phyloP scores from a whole-genome alignment of 2,797 vertebrate genomes.

The Trematocara caparti region DNA sequence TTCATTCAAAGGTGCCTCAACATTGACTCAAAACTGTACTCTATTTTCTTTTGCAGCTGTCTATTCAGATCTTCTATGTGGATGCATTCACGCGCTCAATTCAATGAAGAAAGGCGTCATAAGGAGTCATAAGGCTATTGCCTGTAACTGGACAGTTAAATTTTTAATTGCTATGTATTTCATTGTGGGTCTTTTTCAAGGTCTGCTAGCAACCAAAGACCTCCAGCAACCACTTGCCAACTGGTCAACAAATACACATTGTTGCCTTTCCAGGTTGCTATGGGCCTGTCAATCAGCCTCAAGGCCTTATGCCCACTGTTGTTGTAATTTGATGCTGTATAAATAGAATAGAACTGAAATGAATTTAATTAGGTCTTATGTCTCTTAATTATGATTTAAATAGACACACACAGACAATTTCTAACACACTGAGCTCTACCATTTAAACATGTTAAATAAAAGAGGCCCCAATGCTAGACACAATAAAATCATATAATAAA shows the following conservation, averaged over 20 bases:
- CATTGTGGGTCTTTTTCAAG: background rate
- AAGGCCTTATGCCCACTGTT: background rate
- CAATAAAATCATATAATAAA: background rate
- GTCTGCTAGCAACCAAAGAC: background rate
- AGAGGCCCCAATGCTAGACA: background rate
- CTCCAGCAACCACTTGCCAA: background rate
- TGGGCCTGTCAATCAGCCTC: background rate
- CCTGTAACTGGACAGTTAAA: background rate
- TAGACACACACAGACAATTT: background rate
- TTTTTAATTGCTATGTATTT: background rate
- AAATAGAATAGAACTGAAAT: background rate
- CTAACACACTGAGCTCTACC: background rate
- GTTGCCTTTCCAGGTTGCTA: background rate
- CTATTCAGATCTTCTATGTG: background rate
- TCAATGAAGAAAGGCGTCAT: background rate
- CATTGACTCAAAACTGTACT: background rate
- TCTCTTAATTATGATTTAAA: background rate
- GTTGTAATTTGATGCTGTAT: background rate
- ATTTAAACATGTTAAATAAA: background rate
- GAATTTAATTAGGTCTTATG: background rate
- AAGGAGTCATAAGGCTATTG: background rate
- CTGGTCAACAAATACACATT: background rate
- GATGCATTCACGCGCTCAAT: background rate
- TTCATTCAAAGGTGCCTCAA: background rate
- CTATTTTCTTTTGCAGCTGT: background rate